These are phyloP conservation scores for Apogon hyalosoma DNA, from an alignment of 2,797 vertebrate species.

Conservation along the genomic window DNA sequence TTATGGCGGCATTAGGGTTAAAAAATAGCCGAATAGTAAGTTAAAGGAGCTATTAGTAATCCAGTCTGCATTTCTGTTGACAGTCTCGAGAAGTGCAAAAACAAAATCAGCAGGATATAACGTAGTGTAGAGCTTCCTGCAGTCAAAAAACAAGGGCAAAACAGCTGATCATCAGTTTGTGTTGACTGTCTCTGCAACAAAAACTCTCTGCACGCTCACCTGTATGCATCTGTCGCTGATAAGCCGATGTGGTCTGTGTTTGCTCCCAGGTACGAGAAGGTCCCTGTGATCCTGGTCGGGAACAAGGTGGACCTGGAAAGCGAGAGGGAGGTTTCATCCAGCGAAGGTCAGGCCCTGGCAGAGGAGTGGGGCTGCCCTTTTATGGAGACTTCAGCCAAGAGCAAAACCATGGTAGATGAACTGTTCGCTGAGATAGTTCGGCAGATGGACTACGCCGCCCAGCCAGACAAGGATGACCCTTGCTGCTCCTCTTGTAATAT, in stretches of 20 bases:
- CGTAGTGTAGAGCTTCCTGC: background rate
- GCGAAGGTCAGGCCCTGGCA: conserved; percentile 94
- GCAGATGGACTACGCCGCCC: conserved; percentile 99
- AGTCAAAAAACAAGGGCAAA: background rate
- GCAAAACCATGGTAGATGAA: conserved; percentile 99
- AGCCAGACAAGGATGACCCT: conserved; percentile 98
- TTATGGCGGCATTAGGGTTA: no score
- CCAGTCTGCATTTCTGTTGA: background rate
- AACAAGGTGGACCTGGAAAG: conserved; percentile 99
- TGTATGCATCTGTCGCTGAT: background rate
- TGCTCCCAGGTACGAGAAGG: conserved; percentile 94
- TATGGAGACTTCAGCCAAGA: conserved; percentile 99
- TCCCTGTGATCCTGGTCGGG: conserved; percentile 98
- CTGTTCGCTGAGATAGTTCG: conserved; percentile 98
- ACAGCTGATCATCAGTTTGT: background rate
- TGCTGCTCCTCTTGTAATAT: conserved; percentile 99
- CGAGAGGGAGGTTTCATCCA: conserved; percentile 94
- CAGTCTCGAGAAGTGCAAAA: background rate
- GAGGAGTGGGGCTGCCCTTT: conserved; percentile 99
- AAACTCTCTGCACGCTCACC: no score
- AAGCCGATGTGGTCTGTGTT: conserved; percentile 24
- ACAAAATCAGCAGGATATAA: background rate
- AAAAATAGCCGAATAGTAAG: no score
- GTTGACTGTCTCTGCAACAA: no score
- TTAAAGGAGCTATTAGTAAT: background rate